phyloP scores from a whole-genome alignment of 2,797 vertebrate genomes.

The Chloroceryle inda region DNA sequence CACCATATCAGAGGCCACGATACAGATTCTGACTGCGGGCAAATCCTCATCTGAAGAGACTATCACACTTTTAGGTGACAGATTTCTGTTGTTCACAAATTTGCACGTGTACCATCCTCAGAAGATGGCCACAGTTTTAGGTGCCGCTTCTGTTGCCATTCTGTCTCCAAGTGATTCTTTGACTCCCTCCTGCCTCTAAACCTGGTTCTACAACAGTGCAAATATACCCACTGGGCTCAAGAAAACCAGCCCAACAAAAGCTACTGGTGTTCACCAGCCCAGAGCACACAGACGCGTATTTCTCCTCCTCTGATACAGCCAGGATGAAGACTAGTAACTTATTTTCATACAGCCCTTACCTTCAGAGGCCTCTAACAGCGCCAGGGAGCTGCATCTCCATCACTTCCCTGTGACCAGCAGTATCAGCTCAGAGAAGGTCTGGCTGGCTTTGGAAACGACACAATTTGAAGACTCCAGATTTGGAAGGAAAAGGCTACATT shows the following conservation, averaged over 20 bases:
- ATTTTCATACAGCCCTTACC: background rate
- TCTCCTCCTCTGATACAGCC: background rate
- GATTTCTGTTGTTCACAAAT: background rate
- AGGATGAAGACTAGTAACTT: background rate
- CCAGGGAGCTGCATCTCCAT: background rate
- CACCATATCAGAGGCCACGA: background rate
- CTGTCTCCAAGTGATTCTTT: background rate
- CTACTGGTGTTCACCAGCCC: background rate
- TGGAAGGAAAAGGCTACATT: background rate
- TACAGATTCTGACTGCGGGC: background rate
- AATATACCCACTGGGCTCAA: background rate
- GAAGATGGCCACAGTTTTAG: background rate
- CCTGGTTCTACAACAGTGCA: background rate
- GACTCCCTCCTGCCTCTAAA: background rate
- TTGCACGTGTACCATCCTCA: background rate
- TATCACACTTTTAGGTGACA: background rate
- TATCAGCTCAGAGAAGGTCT: background rate
- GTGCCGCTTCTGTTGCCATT: background rate
- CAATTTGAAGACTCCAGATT: background rate
- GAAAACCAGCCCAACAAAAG: background rate
- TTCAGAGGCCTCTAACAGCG: background rate
- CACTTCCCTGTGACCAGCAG: background rate
- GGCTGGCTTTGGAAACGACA: background rate
- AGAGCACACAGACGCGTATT: accelerated
- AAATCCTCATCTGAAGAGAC: background rate